Conservation (phyloP, 2,888 invertebrate species). For the Parnassius apollo region DNA sequence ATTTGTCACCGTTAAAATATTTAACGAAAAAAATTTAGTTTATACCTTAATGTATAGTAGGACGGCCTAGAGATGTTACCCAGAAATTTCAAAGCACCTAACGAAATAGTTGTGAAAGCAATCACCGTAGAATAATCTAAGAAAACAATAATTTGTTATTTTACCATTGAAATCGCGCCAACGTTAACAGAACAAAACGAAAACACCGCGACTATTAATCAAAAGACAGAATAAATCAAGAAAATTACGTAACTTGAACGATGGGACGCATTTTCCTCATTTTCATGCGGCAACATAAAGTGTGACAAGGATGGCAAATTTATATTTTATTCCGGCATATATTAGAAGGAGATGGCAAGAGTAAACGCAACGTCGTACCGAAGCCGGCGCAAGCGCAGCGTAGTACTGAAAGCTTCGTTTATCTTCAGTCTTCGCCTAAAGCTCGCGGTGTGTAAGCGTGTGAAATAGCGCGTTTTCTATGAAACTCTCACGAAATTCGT, state of each 20-base stretch:
- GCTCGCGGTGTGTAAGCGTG: conserved; percentile 53
- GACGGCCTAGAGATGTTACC: conserved; percentile 1
- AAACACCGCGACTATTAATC: conserved; percentile 67
- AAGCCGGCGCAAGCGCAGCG: conserved; percentile 58
- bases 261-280: conserved; percentile 60
- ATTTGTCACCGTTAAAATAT: too few relatives aligned
- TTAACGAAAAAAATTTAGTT: too few relatives aligned
- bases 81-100: neutral
- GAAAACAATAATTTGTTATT: conserved; percentile 32
- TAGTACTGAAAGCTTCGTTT: conserved; percentile 64
- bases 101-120: conserved; percentile 8
- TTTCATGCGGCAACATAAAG: conserved; percentile 56
- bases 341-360: conserved; percentile 46
- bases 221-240: conserved; percentile 67
- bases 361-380: conserved; percentile 33
- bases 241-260: conserved; percentile 56
- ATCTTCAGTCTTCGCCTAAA: conserved; percentile 66
- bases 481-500: conserved; percentile 46
- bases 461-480: conserved; percentile 29
- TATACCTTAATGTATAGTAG: too few relatives aligned
- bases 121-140: conserved; percentile 13
- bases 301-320: conserved; percentile 39
- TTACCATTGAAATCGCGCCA: conserved; percentile 56
- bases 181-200: conserved; percentile 58
- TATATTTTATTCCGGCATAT: conserved; percentile 12